Evolutionary conservation across 1,140 invertebrate genomes (phyloP).

Genomic region (Drosophila varians): DNA sequence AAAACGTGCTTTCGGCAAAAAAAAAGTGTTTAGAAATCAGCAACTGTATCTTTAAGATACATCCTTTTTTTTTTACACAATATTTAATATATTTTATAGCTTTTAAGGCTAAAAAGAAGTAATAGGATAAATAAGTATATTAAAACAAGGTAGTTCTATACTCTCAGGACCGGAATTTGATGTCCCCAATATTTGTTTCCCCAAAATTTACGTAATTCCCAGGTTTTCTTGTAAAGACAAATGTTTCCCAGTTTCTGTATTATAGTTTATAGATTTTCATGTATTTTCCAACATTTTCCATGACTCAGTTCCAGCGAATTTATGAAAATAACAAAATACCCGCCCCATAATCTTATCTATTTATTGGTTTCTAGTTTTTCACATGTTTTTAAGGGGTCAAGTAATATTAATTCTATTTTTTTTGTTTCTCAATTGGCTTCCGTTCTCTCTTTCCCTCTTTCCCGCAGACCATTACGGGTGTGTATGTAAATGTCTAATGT

Average conservation of each 20-base stretch:
- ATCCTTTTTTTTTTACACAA: no score
- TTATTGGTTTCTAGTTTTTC: conserved; percentile 2
- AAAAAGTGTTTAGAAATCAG: no score
- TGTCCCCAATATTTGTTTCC: no score
- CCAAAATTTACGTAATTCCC: neutral
- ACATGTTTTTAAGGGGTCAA: conserved; percentile 23
- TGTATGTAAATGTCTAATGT: conserved; percentile 35
- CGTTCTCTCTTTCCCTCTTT: conserved; percentile 7
- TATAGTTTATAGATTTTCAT: neutral
- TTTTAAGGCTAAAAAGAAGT: no score
- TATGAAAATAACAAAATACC: neutral
- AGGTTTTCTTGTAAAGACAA: neutral
- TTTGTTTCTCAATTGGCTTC: conserved; percentile 29
- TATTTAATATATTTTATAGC: no score
- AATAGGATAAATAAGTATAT: no score
- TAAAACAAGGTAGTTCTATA: no score
- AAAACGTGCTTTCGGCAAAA: no score
- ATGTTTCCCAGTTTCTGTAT: no score
- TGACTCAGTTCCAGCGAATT: neutral
- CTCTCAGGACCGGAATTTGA: no score
- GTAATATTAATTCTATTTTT: conserved; percentile 2
- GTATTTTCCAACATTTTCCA: neutral
- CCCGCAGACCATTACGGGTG: neutral
- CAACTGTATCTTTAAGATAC: no score
- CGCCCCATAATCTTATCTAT: conserved; percentile 17